Conservation (phyloP, 2,113 vertebrate species). For the Nicator chloris region DNA sequence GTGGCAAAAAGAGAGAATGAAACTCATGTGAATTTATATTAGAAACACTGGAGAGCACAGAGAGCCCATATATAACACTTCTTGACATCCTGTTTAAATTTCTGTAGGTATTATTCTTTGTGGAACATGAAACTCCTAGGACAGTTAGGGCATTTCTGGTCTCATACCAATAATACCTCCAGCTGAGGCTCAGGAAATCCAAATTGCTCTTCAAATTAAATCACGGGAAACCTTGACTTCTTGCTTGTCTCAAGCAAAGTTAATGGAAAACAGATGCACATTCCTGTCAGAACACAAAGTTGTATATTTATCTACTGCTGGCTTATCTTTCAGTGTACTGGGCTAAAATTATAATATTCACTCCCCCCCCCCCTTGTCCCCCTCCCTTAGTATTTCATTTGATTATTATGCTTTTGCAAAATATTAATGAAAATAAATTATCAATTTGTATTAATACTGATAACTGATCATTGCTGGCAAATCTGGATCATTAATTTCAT, state of each 20-base stretch:
- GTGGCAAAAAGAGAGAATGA: neutral
- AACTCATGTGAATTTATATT: neutral
- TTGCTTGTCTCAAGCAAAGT: slow-evolving; percentile 32
- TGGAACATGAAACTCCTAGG: slow-evolving; percentile 17
- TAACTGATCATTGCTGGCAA: neutral
- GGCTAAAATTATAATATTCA: neutral
- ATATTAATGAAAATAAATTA: neutral
- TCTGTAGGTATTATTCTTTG: slow-evolving; percentile 14
- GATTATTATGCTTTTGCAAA: neutral
- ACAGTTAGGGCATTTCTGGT: slow-evolving; percentile 20
- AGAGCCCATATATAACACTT: neutral
- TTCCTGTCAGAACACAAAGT: neutral
- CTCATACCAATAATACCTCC: slow-evolving; percentile 43
- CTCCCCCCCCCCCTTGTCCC: accelerated
- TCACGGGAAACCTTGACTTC: slow-evolving; percentile 40
- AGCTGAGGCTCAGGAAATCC: slow-evolving; percentile 56
- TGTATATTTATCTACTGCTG: slow-evolving; percentile 15
- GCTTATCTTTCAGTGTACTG: neutral
- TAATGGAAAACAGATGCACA: slow-evolving; percentile 72
- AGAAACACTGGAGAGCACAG: neutral
- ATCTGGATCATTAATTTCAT: neutral
- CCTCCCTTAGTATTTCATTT: neutral
- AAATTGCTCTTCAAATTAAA: slow-evolving; percentile 68
- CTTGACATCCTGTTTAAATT: slow-evolving; percentile 16
- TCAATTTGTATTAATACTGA: neutral